Evolutionary conservation across 2,113 vertebrate species (phyloP), one percentile per base, ranked within the genome.

Genomic region (Amphiprion ocellaris): DNA sequence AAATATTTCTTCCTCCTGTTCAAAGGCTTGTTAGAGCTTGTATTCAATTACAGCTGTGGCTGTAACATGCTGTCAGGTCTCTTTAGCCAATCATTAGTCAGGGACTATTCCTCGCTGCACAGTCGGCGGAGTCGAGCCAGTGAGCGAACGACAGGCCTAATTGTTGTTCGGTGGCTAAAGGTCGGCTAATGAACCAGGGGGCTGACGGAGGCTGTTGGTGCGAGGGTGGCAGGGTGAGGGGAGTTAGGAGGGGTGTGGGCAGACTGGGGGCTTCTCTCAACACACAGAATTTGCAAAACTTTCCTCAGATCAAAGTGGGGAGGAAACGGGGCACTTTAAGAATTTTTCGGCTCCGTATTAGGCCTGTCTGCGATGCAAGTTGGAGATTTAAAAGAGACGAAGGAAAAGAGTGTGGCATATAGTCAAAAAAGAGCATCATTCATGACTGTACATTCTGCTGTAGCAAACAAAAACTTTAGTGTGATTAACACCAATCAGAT

Each of bases 71-170:
- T 95, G 93, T 96, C 95, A 95, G 92, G 82, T 95, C 95, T 95
- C 94, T 96, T 96, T 95, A 95, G 93, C 92, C 94, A 96, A 95
- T 96, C 95, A 96, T 96, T 97, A 96, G 93, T 95, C 92, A 94
- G 93, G 92, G 92, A 94, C 93, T 93, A 90, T 92, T 94, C 92
- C 93, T 89, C 83, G 55, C 11, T 23, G 79, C 91, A 90, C 79
- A 92, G 92, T 85, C 88, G 66, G 81, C 77, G 41, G 60, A 80
- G 84, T 79, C 65, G 37, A 88, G 73, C 69, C 50, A 56, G 90
- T 62, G 37, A 87, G 77, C 75, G 72, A 88, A 92, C 94, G 94
- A 95, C 94, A 94, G 92, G 92, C 93, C 92, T 96, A 96, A 96
- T 96, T 96, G 95, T 96, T 95, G 92, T 89, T 92, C 93, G 85